phyloP scores from a whole-genome alignment of 2,888 invertebrate genomes.

The Torymus tubicola region DNA sequence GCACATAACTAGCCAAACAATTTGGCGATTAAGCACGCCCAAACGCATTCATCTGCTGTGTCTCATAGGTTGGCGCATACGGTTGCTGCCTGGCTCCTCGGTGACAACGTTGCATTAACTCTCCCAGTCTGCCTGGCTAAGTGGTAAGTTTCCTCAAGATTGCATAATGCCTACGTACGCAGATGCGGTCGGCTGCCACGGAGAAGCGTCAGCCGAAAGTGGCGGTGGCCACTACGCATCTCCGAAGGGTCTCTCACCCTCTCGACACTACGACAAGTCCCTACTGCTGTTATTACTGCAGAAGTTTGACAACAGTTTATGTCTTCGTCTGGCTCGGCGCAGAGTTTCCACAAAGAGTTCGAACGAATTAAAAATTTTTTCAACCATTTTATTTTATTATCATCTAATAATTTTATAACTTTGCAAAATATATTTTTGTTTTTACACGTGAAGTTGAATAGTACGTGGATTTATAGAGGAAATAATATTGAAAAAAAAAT shows the following conservation, averaged over 20 bases:
- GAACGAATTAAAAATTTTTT: too few species aligned
- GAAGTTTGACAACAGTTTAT: background rate
- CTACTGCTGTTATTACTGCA: background rate
- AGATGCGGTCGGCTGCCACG: constrained; percentile 61
- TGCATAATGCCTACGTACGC: constrained; percentile 70
- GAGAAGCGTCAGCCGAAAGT: constrained; percentile 33
- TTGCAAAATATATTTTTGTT: too few species aligned
- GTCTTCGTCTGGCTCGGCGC: too few species aligned
- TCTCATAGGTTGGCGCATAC: too few species aligned
- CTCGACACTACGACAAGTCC: constrained; percentile 25
- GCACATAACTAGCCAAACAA: background rate
- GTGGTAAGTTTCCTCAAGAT: constrained; percentile 75
- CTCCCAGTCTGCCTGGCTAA: constrained; percentile 69
- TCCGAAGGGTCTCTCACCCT: constrained; percentile 12
- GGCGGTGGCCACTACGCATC: background rate
- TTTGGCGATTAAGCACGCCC: background rate
- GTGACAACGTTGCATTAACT: constrained; percentile 72
- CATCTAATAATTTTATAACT: too few species aligned
- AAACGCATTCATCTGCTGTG: too few species aligned
- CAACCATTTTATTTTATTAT: too few species aligned
- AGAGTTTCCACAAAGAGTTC: too few species aligned
- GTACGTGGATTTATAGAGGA: too few species aligned
- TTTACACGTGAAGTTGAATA: too few species aligned
- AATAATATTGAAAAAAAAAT: too few species aligned
- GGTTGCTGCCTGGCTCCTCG: constrained; percentile 26